Conservation (phyloP, 1,140 invertebrate species). For the Vollenhovia emeryi region DNA sequence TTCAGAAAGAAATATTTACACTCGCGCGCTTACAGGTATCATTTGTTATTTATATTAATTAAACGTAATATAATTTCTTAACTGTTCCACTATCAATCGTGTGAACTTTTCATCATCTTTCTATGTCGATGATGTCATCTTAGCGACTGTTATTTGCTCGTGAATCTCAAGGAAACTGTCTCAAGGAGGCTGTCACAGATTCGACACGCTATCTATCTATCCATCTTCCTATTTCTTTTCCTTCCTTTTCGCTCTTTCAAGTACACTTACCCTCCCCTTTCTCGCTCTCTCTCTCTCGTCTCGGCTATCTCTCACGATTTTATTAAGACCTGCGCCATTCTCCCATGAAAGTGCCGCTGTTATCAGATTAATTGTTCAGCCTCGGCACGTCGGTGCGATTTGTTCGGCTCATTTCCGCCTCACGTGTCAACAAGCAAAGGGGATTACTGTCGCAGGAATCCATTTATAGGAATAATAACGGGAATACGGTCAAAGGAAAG, state of each 20-base stretch:
- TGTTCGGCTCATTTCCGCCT: conserved; percentile 40
- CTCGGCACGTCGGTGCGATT: conserved; percentile 23
- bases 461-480: conserved; percentile 39
- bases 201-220: conserved; percentile 14
- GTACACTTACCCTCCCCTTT: not conserved
- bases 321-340: conserved; percentile 8
- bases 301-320: conserved; percentile 22
- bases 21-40: not conserved
- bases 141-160: conserved; percentile 30
- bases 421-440: conserved; percentile 38
- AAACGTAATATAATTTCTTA: not conserved
- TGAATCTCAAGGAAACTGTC: conserved; percentile 11
- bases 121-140: conserved; percentile 10
- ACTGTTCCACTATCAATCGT: not conserved
- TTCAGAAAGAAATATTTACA: not conserved
- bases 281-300: not conserved
- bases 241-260: not conserved
- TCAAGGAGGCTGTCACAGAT: conserved; percentile 3
- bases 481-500: not conserved
- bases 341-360: conserved; percentile 15
- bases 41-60: not conserved
- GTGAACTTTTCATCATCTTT: not conserved
- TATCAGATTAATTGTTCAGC: conserved; percentile 54
- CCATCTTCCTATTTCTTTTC: not conserved
- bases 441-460: conserved; percentile 25